Evolutionary conservation across 2,888 invertebrate species (phyloP), one percentile per base, ranked within the genome.

Genomic region (Cephus nigrinus): DNA sequence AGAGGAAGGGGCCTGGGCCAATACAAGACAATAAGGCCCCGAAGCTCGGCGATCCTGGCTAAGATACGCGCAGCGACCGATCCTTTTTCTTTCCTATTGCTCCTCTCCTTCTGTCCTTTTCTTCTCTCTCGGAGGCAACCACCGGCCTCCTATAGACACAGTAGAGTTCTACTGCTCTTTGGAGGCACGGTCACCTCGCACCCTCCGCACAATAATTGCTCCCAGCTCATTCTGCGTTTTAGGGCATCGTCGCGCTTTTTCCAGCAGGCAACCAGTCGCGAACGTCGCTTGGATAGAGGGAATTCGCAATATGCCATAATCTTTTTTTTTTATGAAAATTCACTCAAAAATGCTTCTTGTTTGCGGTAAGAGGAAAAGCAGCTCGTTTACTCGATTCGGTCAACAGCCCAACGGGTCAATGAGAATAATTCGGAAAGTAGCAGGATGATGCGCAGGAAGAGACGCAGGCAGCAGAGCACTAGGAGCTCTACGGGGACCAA

Each of bases 1-100:
- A 12, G 30, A 32, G 69, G 83, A 82, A 84, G 32, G 75, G 32
- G 15, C 69, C 82, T 80, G 83, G 83, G 80, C 36, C 84, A 84
- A 85, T 86, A 86, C 83, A 87, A 85, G 83, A 87, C 84, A 88
- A 87, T 86, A 87, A 88, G 86, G 84, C 82, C 85, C 83, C 82
- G 83, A 81, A 85, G 84, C 83, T 80, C 80, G 80, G 81, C 81
- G 88, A 87, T 86, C 84, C 82, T 84, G 82, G 80, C 80, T 76
- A 78, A 87, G 86, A 88, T 87, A 88, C 81, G 30, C 69, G 30
- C 83, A 12, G 36, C 36, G 4, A 4, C 36, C 15, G 36, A 12
- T 74, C 80, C 76, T 74, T 82, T 80, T 79, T 81, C 80, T 80
- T 81, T 81, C 81, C 76, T 76, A 77, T n/a, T 31, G 5, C 31